Evolutionary conservation across 1,140 invertebrate genomes (phyloP).

Genomic region (Doryteuthis pealeii): DNA sequence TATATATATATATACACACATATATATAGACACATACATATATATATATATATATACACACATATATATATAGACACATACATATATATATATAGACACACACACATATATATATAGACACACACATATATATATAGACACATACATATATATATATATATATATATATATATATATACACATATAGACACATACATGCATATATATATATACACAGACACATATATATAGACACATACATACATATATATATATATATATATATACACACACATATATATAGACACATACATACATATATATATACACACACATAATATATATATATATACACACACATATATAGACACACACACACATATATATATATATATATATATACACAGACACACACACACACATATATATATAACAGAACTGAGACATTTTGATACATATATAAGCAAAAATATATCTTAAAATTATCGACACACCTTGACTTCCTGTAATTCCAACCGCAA

Average conservation of each 20-base stretch:
- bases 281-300: not conserved
- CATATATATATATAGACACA: too few species aligned
- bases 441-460: too few species aligned
- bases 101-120: too few species aligned
- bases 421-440: too few species aligned
- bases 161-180: not conserved
- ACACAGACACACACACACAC: not conserved
- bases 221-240: too few species aligned
- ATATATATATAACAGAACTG: too few species aligned
- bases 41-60: not conserved
- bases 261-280: too few species aligned
- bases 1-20: too few species aligned
- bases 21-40: not conserved
- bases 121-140: too few species aligned
- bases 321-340: not conserved
- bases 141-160: not conserved
- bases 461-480: too few species aligned
- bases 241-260: not conserved
- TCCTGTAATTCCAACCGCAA: too few species aligned
- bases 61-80: too few species aligned
- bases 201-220: not conserved
- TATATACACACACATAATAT: not conserved
- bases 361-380: not conserved
- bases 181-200: not conserved
- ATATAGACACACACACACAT: not conserved